Percentiles rank a stretch among this genome's conserved stretches.
Evolutionary conservation across 2,113 vertebrate genomes (phyloP).

Genomic region (Larimichthys polyactis): DNA sequence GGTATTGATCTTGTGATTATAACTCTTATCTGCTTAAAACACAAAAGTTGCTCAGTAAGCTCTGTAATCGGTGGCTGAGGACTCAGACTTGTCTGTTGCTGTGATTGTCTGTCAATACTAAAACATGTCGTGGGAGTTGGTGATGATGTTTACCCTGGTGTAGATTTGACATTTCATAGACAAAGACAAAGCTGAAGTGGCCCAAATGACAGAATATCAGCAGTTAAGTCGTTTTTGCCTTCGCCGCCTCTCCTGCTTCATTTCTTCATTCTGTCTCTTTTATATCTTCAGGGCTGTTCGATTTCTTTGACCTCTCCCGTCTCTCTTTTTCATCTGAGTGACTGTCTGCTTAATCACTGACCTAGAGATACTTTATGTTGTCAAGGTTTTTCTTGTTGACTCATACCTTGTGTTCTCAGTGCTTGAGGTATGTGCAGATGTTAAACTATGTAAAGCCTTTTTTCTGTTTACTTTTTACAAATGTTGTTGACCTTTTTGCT

Average conservation of each 20-base stretch:
- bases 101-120: constrained; percentile 8
- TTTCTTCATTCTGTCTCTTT: neutral
- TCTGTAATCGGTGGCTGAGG: constrained; percentile 25
- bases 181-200: neutral
- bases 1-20: constrained; percentile 76
- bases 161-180: constrained; percentile 36
- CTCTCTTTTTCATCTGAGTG: constrained; percentile 17
- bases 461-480: constrained; percentile 27
- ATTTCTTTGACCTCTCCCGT: constrained; percentile 14
- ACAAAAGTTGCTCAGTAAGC: constrained; percentile 53
- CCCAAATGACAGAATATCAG: constrained; percentile 1
- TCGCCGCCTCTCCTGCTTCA: neutral
- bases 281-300: constrained; percentile 17
- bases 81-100: constrained; percentile 31
- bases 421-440: neutral
- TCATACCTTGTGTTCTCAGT: constrained; percentile 5
- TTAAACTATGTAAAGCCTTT: constrained; percentile 35
- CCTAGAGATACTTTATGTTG: constrained; percentile 39
- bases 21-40: constrained; percentile 63
- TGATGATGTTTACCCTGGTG: constrained; percentile 19
- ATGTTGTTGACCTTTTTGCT: constrained; percentile 63
- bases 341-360: constrained; percentile 29
- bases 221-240: neutral
- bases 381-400: constrained; percentile 42
- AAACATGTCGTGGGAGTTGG: constrained; percentile 6